Conservation (phyloP, 1,140 invertebrate species). For the Ganaspis sp. region DNA sequence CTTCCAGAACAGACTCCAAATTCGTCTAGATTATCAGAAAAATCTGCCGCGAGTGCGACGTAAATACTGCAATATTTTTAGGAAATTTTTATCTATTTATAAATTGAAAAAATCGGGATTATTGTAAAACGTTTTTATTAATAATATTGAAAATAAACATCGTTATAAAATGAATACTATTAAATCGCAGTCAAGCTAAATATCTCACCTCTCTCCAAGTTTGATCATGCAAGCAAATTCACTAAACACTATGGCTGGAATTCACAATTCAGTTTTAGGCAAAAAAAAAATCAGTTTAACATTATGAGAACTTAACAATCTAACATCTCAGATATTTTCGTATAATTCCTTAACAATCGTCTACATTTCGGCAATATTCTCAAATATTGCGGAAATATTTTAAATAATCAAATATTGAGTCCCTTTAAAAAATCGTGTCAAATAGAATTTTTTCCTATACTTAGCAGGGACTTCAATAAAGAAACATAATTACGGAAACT, state of each 20-base stretch:
- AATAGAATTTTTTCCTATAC: background rate
- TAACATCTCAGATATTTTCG: background rate
- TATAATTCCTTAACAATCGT: no score
- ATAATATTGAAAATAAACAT: constrained; percentile 70
- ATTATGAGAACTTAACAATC: background rate
- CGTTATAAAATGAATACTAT: constrained; percentile 66
- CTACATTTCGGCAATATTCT: no score
- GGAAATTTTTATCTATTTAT: constrained; percentile 36
- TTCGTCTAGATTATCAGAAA: background rate
- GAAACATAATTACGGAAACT: no score
- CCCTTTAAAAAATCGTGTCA: background rate
- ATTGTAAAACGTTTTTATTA: constrained; percentile 69
- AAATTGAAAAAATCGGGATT: constrained; percentile 36
- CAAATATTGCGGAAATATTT: no score
- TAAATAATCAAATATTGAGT: no score
- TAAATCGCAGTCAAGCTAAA: constrained; percentile 61
- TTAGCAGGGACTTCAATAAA: background rate
- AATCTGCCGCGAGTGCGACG: constrained; percentile 33
- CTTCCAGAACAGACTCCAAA: constrained; percentile 52
- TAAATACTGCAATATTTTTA: constrained; percentile 33
- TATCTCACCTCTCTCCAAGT: background rate
- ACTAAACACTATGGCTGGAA: constrained; percentile 49
- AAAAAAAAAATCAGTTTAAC: constrained; percentile 27
- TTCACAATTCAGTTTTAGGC: constrained; percentile 49
- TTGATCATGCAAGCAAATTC: constrained; percentile 26